A percentile compares a stretch with the other conserved stretches of the same genome.
phyloP scores from a whole-genome alignment of 2,888 invertebrate species.

The Aleiodes alternator region DNA sequence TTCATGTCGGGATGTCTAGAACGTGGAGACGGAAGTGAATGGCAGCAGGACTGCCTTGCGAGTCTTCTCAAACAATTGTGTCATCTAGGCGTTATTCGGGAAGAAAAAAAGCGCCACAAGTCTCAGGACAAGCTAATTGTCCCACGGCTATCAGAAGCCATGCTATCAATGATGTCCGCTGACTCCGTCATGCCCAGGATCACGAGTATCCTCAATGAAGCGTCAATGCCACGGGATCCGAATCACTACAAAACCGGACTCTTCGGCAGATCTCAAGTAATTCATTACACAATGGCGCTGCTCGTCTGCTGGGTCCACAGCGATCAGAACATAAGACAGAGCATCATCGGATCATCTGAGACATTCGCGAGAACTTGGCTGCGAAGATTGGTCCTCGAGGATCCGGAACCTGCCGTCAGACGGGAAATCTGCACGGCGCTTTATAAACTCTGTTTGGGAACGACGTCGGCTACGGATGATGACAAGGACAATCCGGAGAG shows the following conservation, averaged over 20 bases:
- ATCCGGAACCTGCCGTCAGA: slow-evolving; percentile 93
- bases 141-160: slow-evolving; percentile 84
- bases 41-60: slow-evolving; percentile 96
- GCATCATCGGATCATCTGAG: slow-evolving; percentile 83
- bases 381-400: slow-evolving; percentile 90
- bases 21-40: slow-evolving; percentile 88
- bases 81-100: slow-evolving; percentile 86
- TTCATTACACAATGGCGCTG: slow-evolving; percentile 94
- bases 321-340: slow-evolving; percentile 85
- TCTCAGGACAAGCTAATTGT: slow-evolving; percentile 81
- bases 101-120: slow-evolving; percentile 73
- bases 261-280: slow-evolving; percentile 92
- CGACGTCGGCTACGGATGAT: slow-evolving; percentile 67
- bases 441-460: slow-evolving; percentile 90
- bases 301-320: slow-evolving; percentile 96
- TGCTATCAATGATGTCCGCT: slow-evolving; percentile 90
- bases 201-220: slow-evolving; percentile 91
- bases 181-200: slow-evolving; percentile 89
- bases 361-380: slow-evolving; percentile 85
- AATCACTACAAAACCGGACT: slow-evolving; percentile 94
- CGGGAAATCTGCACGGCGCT: slow-evolving; percentile 94
- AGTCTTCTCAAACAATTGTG: slow-evolving; percentile 90
- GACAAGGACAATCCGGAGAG: slow-evolving; percentile 75
- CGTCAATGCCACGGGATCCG: slow-evolving; percentile 86
- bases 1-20: slow-evolving; percentile 89